phyloP scores from a whole-genome alignment of 2,888 invertebrate genomes.

The Taenaris catops region DNA sequence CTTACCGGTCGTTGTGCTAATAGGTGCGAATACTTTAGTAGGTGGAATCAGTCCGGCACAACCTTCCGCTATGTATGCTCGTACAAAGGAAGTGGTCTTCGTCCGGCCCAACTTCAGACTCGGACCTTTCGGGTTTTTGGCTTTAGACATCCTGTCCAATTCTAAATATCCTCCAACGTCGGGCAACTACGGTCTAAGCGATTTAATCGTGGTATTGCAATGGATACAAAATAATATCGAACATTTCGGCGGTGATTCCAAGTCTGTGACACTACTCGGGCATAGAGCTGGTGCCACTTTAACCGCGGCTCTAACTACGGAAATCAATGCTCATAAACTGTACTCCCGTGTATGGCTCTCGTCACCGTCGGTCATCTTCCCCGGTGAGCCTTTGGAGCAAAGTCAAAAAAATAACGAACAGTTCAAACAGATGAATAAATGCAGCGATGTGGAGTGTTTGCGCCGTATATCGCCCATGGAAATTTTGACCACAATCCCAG shows the following conservation, averaged over 20 bases:
- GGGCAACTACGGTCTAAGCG: constrained; percentile 92
- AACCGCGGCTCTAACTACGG: constrained; percentile 85
- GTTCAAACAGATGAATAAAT: constrained; percentile 79
- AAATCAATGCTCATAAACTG: constrained; percentile 80
- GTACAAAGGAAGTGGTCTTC: constrained; percentile 89
- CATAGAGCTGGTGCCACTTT: constrained; percentile 93
- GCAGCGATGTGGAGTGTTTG: constrained; percentile 80
- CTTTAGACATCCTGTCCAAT: constrained; percentile 84
- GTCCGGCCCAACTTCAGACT: constrained; percentile 93
- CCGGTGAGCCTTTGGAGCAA: constrained; percentile 81
- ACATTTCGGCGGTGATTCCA: constrained; percentile 90
- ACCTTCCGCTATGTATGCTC: constrained; percentile 88
- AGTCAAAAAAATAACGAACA: constrained; percentile 81
- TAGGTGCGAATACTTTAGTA: constrained; percentile 88
- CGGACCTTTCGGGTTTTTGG: constrained; percentile 89
- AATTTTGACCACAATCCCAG: constrained; percentile 84
- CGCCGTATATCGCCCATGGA: constrained; percentile 72
- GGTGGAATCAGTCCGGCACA: constrained; percentile 87
- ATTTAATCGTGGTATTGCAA: constrained; percentile 86
- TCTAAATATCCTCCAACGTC: constrained; percentile 86
- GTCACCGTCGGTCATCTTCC: constrained; percentile 87
- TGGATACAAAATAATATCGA: constrained; percentile 92
- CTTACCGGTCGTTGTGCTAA: constrained; percentile 89
- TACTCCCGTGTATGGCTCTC: constrained; percentile 90
- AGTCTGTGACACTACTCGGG: constrained; percentile 89